phyloP scores from a whole-genome alignment of 2,113 vertebrate genomes.

The Cnemophilus loriae region DNA sequence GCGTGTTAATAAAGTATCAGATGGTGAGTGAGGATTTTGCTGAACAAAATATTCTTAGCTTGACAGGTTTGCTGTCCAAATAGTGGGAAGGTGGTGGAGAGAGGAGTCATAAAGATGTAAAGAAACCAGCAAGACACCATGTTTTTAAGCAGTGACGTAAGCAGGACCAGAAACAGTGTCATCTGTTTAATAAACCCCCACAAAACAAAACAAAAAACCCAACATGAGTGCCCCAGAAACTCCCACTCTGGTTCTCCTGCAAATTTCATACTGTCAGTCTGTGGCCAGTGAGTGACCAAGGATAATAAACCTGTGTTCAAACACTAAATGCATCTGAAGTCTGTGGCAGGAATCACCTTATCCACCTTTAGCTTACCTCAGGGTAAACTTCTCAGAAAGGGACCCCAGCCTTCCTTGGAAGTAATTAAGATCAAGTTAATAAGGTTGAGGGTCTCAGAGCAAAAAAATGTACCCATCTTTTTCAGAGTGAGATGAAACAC shows the following conservation, averaged over 20 bases:
- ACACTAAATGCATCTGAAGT: background rate
- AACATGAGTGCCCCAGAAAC: background rate
- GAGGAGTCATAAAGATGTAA: background rate
- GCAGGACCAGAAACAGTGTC: background rate
- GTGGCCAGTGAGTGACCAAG: background rate
- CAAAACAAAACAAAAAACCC: background rate
- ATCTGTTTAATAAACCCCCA: background rate
- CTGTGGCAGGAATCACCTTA: background rate
- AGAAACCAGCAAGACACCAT: background rate
- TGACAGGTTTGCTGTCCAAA: background rate
- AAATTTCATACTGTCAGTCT: background rate
- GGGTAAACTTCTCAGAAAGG: background rate
- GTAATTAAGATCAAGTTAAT: background rate
- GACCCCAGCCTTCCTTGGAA: background rate
- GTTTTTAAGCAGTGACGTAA: background rate
- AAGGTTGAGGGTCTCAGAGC: background rate
- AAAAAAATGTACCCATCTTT: background rate
- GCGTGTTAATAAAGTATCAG: background rate
- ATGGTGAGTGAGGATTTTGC: background rate
- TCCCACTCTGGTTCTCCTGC: background rate
- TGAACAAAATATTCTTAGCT: background rate
- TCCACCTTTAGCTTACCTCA: background rate
- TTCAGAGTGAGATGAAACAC: background rate
- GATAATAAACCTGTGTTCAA: background rate
- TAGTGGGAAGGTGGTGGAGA: background rate